Evolutionary conservation across 2,113 vertebrate genomes (phyloP), one percentile per base, ranked within the genome.

Genomic region (Furnarius figulus): DNA sequence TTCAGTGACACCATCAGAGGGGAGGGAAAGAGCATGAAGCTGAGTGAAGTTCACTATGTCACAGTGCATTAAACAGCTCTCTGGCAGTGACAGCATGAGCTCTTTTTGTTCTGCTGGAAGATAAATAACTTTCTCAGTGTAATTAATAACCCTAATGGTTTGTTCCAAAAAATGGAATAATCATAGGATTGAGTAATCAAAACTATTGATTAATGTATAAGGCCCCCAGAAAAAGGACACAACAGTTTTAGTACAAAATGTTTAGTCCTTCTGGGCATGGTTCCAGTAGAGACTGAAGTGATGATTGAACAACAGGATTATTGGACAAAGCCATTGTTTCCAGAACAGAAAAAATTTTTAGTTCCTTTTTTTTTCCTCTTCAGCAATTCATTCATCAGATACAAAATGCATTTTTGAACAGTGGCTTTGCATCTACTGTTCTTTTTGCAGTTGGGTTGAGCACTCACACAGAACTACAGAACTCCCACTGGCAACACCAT

Each of bases 101-200:
- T 84, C 66, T 23, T 52, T 87, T 70, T 93, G 63, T 84, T 83
- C 87, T 92, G 25, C 83, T 89, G 33, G 61, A 82, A 90, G 85
- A 96, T 79, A 88, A 97, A 96, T 94, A 96, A 85, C 61, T 93
- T 94, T 67, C 91, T 71, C 27, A 19, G 53, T 82, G 65, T 92
- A 95, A 96, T 97, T 97, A 97, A 97, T 95, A 96, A 89, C 77
- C 58, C 25, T 58, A 88, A 86, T 3, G 2, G 39, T 82, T 85
- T 84, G 89, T 91, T 95, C 55, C 37, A 94, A 83, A 96, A 95
- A 87, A 85, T 67, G 49, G 74, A 91, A 92, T 95, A 95, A 93
- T 94, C 87, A 95, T 66, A 91, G 76, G 68, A 92, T 93, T 77
- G 87, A 93, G 72, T 93, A 95, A 95, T 97, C 93, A 94, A 81